Evolutionary conservation across 2,113 vertebrate genomes (phyloP).

Genomic region (Meleagris gallopavo): DNA sequence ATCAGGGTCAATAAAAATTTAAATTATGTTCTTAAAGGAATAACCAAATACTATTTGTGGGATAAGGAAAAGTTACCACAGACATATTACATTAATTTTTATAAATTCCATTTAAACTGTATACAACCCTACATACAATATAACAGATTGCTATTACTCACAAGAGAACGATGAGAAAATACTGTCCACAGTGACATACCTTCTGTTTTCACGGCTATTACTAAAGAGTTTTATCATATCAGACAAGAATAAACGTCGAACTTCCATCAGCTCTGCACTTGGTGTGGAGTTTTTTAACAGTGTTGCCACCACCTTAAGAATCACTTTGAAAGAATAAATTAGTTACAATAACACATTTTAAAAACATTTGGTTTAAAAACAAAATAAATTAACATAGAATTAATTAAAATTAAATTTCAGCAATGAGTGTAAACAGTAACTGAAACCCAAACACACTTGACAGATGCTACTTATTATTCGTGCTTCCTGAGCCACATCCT

Average conservation of each 20-base stretch:
- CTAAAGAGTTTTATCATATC: constrained; percentile 99
- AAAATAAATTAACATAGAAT: not conserved
- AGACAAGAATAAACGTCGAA: constrained; percentile 95
- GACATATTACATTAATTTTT: not conserved
- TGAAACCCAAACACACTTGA: not conserved
- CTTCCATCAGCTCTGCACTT: constrained; percentile 97
- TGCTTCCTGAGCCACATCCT: not conserved
- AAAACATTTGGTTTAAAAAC: not conserved
- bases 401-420: not conserved
- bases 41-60: not conserved
- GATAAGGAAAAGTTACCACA: not conserved
- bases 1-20: not conserved
- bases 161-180: not conserved
- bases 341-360: constrained; percentile 16
- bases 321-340: constrained; percentile 85
- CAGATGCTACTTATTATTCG: not conserved
- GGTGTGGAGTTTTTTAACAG: constrained; percentile 96
- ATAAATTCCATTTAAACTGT: not conserved
- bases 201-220: constrained; percentile 97
- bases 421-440: not conserved
- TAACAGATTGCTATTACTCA: not conserved
- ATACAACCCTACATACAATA: not conserved
- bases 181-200: constrained; percentile 77
- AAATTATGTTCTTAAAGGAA: not conserved
- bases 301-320: constrained; percentile 97